Conservation (phyloP, 2,888 invertebrate species). For the Meloe dianella region DNA sequence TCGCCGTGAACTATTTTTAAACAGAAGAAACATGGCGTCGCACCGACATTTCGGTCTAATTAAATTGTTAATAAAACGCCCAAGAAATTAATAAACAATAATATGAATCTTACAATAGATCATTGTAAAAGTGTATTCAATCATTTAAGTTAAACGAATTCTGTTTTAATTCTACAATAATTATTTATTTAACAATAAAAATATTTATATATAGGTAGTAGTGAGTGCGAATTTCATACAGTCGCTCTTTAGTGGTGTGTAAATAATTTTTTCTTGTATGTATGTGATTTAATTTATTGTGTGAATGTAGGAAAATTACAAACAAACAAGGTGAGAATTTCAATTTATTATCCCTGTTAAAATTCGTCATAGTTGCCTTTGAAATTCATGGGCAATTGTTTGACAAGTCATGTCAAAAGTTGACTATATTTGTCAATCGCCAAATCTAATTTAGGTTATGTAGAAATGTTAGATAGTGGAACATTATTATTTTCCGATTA, state of each 20-base stretch:
- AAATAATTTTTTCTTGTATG: not conserved
- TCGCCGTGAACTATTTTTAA: slow-evolving; percentile 54
- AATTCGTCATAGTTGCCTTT: not conserved
- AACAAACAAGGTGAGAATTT: not conserved
- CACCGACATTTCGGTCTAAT: slow-evolving; percentile 46
- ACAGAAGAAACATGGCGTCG: slow-evolving; percentile 56
- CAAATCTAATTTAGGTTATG: not conserved
- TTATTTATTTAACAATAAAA: not conserved
- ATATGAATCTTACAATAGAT: slow-evolving; percentile 20
- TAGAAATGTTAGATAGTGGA: too few species aligned
- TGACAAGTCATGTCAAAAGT: slow-evolving; percentile 33
- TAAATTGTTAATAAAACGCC: slow-evolving; percentile 48
- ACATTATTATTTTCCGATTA: too few species aligned
- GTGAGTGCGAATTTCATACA: not conserved
- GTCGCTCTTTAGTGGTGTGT: not conserved
- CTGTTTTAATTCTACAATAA: not conserved
- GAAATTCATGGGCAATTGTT: slow-evolving; percentile 5
- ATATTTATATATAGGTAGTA: not conserved
- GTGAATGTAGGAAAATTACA: not conserved
- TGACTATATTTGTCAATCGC: slow-evolving; percentile 27
- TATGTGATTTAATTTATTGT: slow-evolving; percentile 1
- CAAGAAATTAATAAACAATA: slow-evolving; percentile 34
- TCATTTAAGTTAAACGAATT: slow-evolving; percentile 13
- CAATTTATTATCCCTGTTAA: not conserved
- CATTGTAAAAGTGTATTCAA: not conserved